Evolutionary conservation across 2,888 invertebrate genomes (phyloP).

Genomic region (Corbicula japonica): DNA sequence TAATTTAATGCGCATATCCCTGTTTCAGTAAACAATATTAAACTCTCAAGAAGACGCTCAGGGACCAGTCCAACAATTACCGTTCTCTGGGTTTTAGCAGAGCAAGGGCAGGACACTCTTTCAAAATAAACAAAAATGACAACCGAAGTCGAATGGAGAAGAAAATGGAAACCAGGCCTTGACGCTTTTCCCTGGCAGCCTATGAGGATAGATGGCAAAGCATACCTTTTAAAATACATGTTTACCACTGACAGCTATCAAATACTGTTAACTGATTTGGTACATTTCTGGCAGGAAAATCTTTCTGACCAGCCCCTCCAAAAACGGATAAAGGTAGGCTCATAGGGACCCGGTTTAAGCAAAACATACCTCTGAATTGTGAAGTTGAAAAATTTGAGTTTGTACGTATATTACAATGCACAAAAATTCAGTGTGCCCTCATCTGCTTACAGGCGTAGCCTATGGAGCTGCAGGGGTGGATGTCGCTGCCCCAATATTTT

Average conservation of each 20-base stretch:
- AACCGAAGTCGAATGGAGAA: constrained; percentile 81
- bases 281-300: constrained; percentile 78
- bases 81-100: constrained; percentile 4
- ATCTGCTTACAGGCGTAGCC: no score
- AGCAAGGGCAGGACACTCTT: neutral
- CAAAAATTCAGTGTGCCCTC: no score
- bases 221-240: constrained; percentile 75
- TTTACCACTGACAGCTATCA: constrained; percentile 78
- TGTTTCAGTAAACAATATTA: no score
- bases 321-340: constrained; percentile 77
- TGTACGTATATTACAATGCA: no score
- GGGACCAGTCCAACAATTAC: no score
- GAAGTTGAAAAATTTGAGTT: no score
- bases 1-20: no score
- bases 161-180: constrained; percentile 79
- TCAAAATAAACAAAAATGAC: constrained; percentile 61
- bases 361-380: no score
- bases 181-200: constrained; percentile 79
- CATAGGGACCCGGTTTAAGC: no score
- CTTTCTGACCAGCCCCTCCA: constrained; percentile 71
- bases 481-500: no score
- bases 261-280: constrained; percentile 77
- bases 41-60: no score
- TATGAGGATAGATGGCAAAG: constrained; percentile 67
- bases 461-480: no score